Conservation (phyloP, 2,113 vertebrate species). For the Chauna torquata region DNA sequence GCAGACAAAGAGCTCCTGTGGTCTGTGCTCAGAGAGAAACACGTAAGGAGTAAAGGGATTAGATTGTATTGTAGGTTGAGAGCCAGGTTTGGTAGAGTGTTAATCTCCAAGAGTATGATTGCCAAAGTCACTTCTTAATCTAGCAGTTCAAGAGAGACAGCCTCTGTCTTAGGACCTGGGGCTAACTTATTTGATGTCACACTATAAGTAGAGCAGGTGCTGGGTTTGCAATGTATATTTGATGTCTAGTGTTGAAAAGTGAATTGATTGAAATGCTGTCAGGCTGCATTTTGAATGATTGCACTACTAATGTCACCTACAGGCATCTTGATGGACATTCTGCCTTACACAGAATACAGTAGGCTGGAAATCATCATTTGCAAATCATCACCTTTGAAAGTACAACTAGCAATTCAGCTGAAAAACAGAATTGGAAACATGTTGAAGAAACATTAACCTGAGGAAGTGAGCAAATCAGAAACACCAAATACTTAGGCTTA, state of each 20-base stretch:
- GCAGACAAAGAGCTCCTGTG: not conserved
- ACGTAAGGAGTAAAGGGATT: not conserved
- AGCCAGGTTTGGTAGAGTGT: conserved; percentile 28
- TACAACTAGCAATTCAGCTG: conserved; percentile 42
- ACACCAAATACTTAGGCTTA: conserved; percentile 40
- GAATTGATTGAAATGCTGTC: conserved; percentile 69
- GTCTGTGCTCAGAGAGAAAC: not conserved
- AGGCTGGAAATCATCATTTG: conserved; percentile 70
- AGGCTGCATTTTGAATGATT: conserved; percentile 61
- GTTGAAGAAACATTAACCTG: conserved; percentile 67
- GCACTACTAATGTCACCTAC: conserved; percentile 62
- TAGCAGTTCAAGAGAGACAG: conserved; percentile 22
- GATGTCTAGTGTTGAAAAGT: conserved; percentile 62
- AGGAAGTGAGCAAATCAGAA: conserved; percentile 55
- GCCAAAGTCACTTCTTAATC: conserved; percentile 47
- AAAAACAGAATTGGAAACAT: conserved; percentile 44
- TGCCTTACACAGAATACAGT: conserved; percentile 36
- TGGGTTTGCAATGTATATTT: conserved; percentile 44
- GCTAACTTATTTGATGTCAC: conserved; percentile 44
- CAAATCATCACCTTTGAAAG: conserved; percentile 70
- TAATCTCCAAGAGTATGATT: conserved; percentile 42
- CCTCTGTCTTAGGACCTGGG: not conserved
- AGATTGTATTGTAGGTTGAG: not conserved
- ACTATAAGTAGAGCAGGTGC: conserved; percentile 24
- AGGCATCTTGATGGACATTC: conserved; percentile 65